These are phyloP conservation scores for Palythoa heliodiscus DNA, from an alignment of 92 coral and sea anemone genomes.

Conservation along the genomic window DNA sequence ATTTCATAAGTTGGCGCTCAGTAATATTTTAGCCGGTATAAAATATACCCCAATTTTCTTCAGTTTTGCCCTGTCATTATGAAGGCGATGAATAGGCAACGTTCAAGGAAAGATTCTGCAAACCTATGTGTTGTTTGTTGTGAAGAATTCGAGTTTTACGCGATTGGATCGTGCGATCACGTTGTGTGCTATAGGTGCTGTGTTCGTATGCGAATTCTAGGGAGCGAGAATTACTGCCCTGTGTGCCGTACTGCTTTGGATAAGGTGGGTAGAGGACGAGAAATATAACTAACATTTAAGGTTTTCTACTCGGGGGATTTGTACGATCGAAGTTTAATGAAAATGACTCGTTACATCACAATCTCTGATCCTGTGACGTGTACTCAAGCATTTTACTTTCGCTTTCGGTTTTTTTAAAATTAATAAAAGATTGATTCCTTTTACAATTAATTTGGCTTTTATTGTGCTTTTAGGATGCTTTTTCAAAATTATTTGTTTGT, in stretches of 20 bases:
- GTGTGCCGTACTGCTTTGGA: slow-evolving; percentile 84
- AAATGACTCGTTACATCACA: background rate
- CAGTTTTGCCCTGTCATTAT: background rate
- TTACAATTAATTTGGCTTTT: background rate
- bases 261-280: slow-evolving; percentile 55
- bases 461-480: background rate
- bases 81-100: slow-evolving; percentile 26
- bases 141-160: slow-evolving; percentile 85
- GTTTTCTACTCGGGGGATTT: background rate
- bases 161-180: slow-evolving; percentile 93
- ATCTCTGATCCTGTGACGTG: background rate
- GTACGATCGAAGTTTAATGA: background rate
- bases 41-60: background rate
- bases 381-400: background rate
- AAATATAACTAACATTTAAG: background rate
- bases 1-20: background rate
- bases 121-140: slow-evolving; percentile 91
- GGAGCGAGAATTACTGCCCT: slow-evolving; percentile 87
- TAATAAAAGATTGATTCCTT: background rate
- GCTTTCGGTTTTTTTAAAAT: background rate
- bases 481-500: background rate
- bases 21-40: background rate
- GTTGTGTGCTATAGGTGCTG: slow-evolving; percentile 90
- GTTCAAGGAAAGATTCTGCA: slow-evolving; percentile 66
- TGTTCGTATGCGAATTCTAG: slow-evolving; percentile 87